Conservation (phyloP, 2,888 invertebrate species). For the Hypercompe scribonia region DNA sequence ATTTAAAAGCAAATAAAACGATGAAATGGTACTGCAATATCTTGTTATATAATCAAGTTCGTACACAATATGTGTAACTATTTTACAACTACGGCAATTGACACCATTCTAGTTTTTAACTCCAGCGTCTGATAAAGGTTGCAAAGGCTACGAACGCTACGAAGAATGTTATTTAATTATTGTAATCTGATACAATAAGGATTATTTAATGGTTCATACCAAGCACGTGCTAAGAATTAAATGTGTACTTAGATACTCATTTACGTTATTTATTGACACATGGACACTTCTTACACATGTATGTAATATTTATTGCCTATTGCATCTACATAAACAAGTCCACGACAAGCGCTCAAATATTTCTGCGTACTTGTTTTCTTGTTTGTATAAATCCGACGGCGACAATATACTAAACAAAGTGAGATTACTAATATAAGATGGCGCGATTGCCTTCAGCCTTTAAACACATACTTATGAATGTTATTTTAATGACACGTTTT, state of each 20-base stretch:
- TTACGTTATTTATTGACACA: background rate
- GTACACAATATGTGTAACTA: too few relatives aligned
- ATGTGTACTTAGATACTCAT: background rate
- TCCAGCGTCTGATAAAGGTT: background rate
- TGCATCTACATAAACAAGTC: background rate
- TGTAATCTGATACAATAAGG: background rate
- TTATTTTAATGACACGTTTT: too few relatives aligned
- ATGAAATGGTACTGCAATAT: too few relatives aligned
- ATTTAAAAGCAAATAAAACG: too few relatives aligned
- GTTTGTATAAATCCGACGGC: background rate
- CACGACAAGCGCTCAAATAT: background rate
- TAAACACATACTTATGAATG: background rate
- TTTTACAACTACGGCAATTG: too few relatives aligned
- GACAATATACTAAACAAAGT: background rate
- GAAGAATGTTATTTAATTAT: background rate
- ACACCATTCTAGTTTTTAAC: background rate
- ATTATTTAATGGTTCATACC: background rate
- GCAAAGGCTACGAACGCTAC: background rate
- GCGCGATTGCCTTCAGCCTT: background rate
- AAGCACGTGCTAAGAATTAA: background rate
- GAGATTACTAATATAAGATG: background rate
- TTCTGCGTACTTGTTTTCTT: background rate
- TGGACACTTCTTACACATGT: background rate
- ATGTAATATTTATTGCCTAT: background rate
- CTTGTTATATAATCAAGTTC: too few relatives aligned